These are phyloP conservation scores for Thalpophila matura DNA, from an alignment of 2,888 invertebrate genomes.

Conservation along the genomic window DNA sequence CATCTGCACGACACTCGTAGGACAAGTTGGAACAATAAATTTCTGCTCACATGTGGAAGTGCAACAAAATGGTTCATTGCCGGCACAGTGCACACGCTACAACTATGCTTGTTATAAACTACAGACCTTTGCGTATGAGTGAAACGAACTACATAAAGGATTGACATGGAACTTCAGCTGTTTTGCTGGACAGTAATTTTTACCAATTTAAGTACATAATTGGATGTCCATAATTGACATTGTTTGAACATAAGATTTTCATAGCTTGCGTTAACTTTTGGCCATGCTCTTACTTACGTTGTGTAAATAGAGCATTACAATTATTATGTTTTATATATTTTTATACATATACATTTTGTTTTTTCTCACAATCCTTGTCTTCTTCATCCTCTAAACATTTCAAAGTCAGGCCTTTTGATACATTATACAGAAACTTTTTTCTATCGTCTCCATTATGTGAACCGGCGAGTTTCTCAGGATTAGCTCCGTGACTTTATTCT, in stretches of 20 bases:
- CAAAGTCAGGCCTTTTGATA: conserved; percentile 53
- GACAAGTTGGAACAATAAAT: conserved; percentile 60
- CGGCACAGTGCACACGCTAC: conserved; percentile 48
- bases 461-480: conserved; percentile 56
- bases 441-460: conserved; percentile 49
- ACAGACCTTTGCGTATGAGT: conserved; percentile 19
- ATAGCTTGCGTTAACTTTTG: not conserved
- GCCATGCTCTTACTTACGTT: not conserved
- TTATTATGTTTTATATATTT: not conserved
- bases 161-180: not conserved
- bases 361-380: not conserved
- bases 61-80: conserved; percentile 58
- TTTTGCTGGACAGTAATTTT: not conserved
- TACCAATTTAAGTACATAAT: not conserved
- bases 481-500: conserved; percentile 44
- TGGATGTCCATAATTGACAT: not conserved
- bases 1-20: conserved; percentile 49
- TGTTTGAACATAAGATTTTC: not conserved
- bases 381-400: conserved; percentile 22
- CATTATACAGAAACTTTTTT: conserved; percentile 58
- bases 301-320: not conserved
- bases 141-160: conserved; percentile 5
- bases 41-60: conserved; percentile 50
- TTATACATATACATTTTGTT: not conserved
- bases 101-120: conserved; percentile 62